Evolutionary conservation across 2,113 vertebrate species (phyloP).

Genomic region (Corythaeola cristata): DNA sequence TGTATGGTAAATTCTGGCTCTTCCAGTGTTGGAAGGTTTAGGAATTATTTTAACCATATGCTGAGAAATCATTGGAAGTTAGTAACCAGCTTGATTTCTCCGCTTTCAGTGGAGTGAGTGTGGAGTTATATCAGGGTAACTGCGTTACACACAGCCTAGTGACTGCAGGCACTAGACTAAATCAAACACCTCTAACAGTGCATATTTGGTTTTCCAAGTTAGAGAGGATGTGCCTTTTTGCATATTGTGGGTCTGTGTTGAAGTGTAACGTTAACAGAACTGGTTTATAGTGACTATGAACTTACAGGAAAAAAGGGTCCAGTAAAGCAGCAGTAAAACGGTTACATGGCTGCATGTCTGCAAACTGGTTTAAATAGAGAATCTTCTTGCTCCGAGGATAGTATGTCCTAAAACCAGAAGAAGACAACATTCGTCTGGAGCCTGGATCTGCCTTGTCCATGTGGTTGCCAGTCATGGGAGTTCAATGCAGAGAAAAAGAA

Average conservation of each 20-base stretch:
- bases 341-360: not conserved
- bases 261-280: not conserved
- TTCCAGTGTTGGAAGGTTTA: not conserved
- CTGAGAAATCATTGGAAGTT: not conserved
- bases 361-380: not conserved
- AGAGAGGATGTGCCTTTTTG: not conserved
- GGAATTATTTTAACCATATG: not conserved
- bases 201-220: not conserved
- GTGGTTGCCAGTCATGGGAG: not conserved
- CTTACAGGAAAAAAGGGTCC: rapidly evolving
- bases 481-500: not conserved
- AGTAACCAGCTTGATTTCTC: not conserved
- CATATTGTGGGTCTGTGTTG: not conserved
- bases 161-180: not conserved
- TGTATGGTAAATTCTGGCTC: not conserved
- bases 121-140: not conserved
- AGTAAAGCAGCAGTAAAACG: not conserved
- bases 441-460: not conserved
- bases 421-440: not conserved
- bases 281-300: not conserved
- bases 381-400: not conserved
- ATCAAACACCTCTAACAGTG: not conserved
- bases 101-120: not conserved
- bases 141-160: not conserved
- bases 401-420: not conserved